Base-by-base conservation (phyloP, 2,888 invertebrate genomes). In the Scaptomyza parva region DNA sequence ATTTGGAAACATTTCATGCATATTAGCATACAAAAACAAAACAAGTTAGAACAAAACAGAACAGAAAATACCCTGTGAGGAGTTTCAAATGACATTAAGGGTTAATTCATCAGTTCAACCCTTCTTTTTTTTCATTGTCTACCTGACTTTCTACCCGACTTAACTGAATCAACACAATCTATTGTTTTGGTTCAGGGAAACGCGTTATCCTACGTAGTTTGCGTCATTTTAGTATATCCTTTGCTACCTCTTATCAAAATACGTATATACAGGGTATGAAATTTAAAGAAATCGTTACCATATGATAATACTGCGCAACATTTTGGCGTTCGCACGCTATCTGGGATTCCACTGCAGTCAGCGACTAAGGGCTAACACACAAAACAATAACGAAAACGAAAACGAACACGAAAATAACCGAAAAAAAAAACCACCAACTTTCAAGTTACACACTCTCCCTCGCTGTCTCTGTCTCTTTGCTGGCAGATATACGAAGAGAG, bases 1-100 rank as follows among this genome's bases (percentile, higher is more conserved):
- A 79, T 78, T 67, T 59, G 63, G 59, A 69, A 51, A 59, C 54
- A 60, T 62, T 66, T 70, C 60, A 77, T 39, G 44, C 28, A 60
- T 64, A 57, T 69, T 47, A 17, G 60, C 44, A 53, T 50, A 48
- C 48, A 55, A 59, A 47, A 30, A 52, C 58, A 8, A 18, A 47
- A 9, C n/a, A 47, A 18, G 17, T 18, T 18, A 3, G 9, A 47
- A 30, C 18, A 12, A 18, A 5, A 6, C 11, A 2, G 3, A 11
- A 35, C 20, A 11, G 5, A 14, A 48, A 12, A 48, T 35, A 35
- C 48, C 48, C 48, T 35, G 47, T 11, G 12, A n/a, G n/a, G 2
- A 20, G 35, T 8, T 14, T 14, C 35, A 14, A 35, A 35, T 35
- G 14, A 35, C 2, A 0, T 37, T 37, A 37, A 37, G 17, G 37